Evolutionary conservation across 1,140 invertebrate genomes (phyloP), one percentile per base, ranked within the genome.

Genomic region (Reticulitermes speratus): DNA sequence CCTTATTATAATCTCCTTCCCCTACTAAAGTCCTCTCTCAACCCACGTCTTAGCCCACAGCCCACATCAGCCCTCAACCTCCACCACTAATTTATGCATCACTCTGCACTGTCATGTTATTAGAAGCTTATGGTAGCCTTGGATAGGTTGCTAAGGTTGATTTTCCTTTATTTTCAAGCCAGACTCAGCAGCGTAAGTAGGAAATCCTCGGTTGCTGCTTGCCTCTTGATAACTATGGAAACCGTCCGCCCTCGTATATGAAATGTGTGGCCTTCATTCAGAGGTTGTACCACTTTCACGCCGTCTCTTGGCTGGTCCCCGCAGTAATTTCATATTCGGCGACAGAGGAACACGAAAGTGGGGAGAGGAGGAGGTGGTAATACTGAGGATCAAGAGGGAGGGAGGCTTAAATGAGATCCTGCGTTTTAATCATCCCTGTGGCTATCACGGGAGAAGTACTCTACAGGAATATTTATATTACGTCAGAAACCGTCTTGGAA

Each of bases 341-440:
- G 65, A 75, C 25, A 75, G 65, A 75, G n/a, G 25, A 75, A 55
- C 52, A 5, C 5, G 16, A 16, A 21, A 5, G 65, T 2, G 3
- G 65, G n/a, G 19, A 16, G 52, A 14, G 65, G 25, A 6, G n/a
- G 11, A 30, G n/a, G 65, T 8, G 21, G 7, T 65, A 65, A 65
- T 48, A 12, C 48, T 48, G 48, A 48, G 11, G 48, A 48, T 11
- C 2, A 48, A 65, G 59, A 23, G 7, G 59, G 25, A 59, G 21
- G 25, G 19, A n/a, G 59, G 8, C 14, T 75, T 75, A 75, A 75
- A 75, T 30, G 65, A 75, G 65, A 25, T 75, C 25, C 65, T 11
- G n/a, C n/a, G 65, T 75, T 75, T 75, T 75, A 75, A 75, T 75
- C 65, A 75, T 75, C 65, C 65, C 65, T 30, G 65, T 75, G 25